Conservation (phyloP, 2,797 vertebrate species). For the Enteromius fasciolatus region DNA sequence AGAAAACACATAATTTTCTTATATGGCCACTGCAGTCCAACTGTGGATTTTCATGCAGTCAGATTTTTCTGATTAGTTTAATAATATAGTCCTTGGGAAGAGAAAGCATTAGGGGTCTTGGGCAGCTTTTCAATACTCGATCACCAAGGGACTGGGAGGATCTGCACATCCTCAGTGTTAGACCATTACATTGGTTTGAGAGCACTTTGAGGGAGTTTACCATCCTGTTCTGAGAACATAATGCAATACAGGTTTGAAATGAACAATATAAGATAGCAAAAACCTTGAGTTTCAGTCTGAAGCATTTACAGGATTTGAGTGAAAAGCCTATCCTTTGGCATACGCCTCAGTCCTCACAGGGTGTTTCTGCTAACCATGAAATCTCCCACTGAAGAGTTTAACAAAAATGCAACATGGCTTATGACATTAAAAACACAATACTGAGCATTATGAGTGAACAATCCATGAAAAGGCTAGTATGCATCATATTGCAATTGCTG, state of each 20-base stretch:
- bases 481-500: neutral
- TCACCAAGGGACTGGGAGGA: conserved; percentile 39
- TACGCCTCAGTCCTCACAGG: neutral
- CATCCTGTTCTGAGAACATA: conserved; percentile 7
- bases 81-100: neutral
- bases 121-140: conserved; percentile 11
- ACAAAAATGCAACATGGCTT: neutral
- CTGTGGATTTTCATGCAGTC: neutral
- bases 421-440: conserved; percentile 1
- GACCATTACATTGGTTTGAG: conserved; percentile 11
- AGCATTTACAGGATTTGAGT: neutral
- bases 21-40: neutral
- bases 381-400: neutral
- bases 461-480: neutral
- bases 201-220: conserved; percentile 29
- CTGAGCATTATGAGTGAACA: neutral
- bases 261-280: neutral
- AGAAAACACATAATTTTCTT: neutral
- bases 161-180: conserved; percentile 7
- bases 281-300: conserved; percentile 9
- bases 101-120: neutral
- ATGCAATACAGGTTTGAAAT: neutral
- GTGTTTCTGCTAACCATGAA: neutral
- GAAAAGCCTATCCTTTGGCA: neutral
- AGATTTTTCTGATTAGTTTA: neutral